Conservation (phyloP, 2,113 vertebrate species). For the Galbula dea region DNA sequence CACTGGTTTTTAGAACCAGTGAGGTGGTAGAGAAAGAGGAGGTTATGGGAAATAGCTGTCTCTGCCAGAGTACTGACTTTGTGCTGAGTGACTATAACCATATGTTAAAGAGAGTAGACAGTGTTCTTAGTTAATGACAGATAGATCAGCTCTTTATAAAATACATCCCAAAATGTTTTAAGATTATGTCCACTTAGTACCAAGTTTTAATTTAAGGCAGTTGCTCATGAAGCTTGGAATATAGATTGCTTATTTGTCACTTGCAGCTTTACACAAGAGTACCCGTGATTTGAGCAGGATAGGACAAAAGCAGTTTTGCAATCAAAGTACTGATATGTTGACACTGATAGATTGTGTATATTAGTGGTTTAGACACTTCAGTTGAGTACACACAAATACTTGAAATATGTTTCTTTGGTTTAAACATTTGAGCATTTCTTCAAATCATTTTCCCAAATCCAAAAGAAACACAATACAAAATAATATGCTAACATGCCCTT, state of each 20-base stretch:
- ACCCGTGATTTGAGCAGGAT: not conserved
- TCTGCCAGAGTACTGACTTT: not conserved
- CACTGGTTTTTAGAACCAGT: fast-evolving
- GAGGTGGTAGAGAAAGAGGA: not conserved
- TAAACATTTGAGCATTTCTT: not conserved
- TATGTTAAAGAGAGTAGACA: fast-evolving
- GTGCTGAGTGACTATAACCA: no score
- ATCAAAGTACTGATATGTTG: not conserved
- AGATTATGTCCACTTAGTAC: fast-evolving
- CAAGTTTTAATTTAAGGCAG: not conserved
- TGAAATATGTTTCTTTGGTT: not conserved
- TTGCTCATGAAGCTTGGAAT: not conserved
- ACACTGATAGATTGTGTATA: not conserved
- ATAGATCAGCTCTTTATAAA: not conserved
- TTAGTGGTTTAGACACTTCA: not conserved
- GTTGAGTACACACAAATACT: not conserved
- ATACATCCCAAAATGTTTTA: not conserved
- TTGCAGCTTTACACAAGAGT: not conserved
- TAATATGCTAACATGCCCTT: not conserved
- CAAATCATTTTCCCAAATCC: not conserved
- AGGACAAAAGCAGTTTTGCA: not conserved
- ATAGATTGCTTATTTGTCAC: not conserved
- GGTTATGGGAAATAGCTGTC: not conserved
- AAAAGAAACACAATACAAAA: not conserved
- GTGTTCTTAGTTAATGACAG: not conserved